These are phyloP conservation scores for Empis livida DNA, from an alignment of 2,888 invertebrate species.

Conservation along the genomic window DNA sequence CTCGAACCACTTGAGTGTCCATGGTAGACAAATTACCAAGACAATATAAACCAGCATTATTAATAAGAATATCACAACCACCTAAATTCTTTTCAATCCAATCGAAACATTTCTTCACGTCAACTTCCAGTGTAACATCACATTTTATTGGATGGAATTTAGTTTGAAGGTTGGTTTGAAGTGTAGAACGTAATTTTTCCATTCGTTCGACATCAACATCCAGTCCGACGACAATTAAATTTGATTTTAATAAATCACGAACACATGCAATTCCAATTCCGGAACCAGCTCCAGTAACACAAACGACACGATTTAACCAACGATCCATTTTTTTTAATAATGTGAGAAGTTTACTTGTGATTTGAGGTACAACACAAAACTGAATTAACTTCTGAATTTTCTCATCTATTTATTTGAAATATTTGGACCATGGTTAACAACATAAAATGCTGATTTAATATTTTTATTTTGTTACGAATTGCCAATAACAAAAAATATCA, in stretches of 20 bases:
- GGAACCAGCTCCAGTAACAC: slow-evolving; percentile 49
- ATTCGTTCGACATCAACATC: slow-evolving; percentile 32
- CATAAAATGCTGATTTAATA: too few relatives aligned
- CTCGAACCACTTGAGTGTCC: slow-evolving; percentile 4
- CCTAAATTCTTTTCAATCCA: slow-evolving; percentile 35
- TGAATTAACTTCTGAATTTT: too few relatives aligned
- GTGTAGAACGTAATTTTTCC: slow-evolving; percentile 2
- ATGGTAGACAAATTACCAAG: neutral
- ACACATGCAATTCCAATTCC: slow-evolving; percentile 44
- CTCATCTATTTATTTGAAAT: too few relatives aligned
- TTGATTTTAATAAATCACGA: slow-evolving; percentile 35
- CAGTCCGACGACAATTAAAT: slow-evolving; percentile 42
- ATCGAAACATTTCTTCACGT: slow-evolving; percentile 37
- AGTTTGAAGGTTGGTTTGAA: slow-evolving; percentile 13
- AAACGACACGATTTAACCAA: slow-evolving; percentile 44
- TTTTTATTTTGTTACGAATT: too few relatives aligned
- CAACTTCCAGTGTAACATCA: slow-evolving; percentile 37
- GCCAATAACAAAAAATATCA: too few relatives aligned
- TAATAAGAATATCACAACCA: slow-evolving; percentile 39
- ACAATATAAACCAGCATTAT: slow-evolving; percentile 38
- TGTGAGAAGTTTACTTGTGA: neutral
- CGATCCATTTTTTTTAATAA: slow-evolving; percentile 35
- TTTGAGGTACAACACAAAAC: too few relatives aligned
- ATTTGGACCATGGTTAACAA: too few relatives aligned
- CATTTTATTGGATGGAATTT: slow-evolving; percentile 29